Evolutionary conservation across 2,888 invertebrate genomes (phyloP), one percentile per base, ranked within the genome.

Genomic region (Metalampra italica): DNA sequence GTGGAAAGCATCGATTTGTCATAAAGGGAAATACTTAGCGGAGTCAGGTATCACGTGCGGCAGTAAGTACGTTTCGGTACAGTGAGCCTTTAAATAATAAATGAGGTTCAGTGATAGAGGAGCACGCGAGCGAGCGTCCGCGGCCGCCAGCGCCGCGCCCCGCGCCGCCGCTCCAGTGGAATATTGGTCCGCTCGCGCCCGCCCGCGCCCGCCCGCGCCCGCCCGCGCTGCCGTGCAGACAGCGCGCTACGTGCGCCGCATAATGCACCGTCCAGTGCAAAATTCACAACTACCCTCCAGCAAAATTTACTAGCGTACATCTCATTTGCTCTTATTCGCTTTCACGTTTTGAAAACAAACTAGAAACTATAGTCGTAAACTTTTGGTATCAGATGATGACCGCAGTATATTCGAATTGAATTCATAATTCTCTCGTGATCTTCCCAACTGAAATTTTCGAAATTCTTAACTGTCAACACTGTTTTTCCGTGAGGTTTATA

Each of bases 241-340:
- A 83, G 78, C 71, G 71, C 56, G 57, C 69, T 86, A 88, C 88
- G 88, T 88, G 88, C 84, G 70, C 82, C 73, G 88, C 82, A 89
- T 89, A 89, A 82, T 85, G 82, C 84, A 78, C 71, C 67, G 65
- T 69, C 73, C 79, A 71, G 79, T 86, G 75, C 82, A 83, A 87
- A 86, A 88, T 88, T 88, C 84, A 84, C 87, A 82, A 84, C 84
- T 83, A 82, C 81, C 79, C 82, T 69, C 76, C 70, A 68, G 76
- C 78, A 70, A 81, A 85, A 84, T 86, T 86, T 82, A 78, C 83
- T 78, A 71, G 71, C 78, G 75, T 77, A 70, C 82, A 83, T 83
- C 81, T 84, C 85, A 84, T 87, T 86, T 86, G 78, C 78, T 83
- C 80, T 80, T 81, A 81, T 84, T 84, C 76, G 73, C 63, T 49